Conservation (phyloP, 2,888 invertebrate genomes). For the Drymonia ruficornis region DNA sequence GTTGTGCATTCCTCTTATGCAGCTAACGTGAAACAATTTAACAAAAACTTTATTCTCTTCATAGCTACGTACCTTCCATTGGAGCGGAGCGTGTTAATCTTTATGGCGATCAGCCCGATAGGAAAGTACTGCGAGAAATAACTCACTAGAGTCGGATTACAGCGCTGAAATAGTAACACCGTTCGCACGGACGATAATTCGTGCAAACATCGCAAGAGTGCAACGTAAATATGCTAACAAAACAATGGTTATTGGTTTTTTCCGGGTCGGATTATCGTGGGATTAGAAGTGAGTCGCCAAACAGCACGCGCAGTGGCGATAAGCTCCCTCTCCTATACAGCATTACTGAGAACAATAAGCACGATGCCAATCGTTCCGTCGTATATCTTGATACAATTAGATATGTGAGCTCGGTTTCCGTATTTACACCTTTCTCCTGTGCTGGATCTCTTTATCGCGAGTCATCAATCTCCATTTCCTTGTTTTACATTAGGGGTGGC, state of each 20-base stretch:
- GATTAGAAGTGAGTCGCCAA: conserved; percentile 61
- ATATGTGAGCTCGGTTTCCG: conserved; percentile 60
- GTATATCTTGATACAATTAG: conserved; percentile 62
- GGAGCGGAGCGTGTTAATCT: conserved; percentile 27
- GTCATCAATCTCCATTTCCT: conserved; percentile 60
- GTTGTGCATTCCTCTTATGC: conserved; percentile 54
- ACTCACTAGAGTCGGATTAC: conserved; percentile 58
- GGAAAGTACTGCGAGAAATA: conserved; percentile 50
- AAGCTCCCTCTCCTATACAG: conserved; percentile 49
- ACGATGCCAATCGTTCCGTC: conserved; percentile 45
- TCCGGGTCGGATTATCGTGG: conserved; percentile 76
- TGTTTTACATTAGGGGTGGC: conserved; percentile 45
- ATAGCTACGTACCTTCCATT: conserved; percentile 54
- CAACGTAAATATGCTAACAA: conserved; percentile 67
- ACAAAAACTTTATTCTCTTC: conserved; percentile 40
- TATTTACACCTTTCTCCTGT: conserved; percentile 57
- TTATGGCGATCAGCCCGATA: conserved; percentile 39
- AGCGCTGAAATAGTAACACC: conserved; percentile 64
- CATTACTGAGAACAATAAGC: conserved; percentile 55
- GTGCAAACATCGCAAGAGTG: conserved; percentile 67
- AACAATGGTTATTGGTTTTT: conserved; percentile 78
- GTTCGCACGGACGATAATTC: conserved; percentile 65
- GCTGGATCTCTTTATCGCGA: conserved; percentile 56
- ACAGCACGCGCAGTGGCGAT: conserved; percentile 66
- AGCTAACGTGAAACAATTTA: conserved; percentile 49